Base-by-base conservation (phyloP, 2,888 invertebrate genomes). In the Harpalus rufipes region DNA sequence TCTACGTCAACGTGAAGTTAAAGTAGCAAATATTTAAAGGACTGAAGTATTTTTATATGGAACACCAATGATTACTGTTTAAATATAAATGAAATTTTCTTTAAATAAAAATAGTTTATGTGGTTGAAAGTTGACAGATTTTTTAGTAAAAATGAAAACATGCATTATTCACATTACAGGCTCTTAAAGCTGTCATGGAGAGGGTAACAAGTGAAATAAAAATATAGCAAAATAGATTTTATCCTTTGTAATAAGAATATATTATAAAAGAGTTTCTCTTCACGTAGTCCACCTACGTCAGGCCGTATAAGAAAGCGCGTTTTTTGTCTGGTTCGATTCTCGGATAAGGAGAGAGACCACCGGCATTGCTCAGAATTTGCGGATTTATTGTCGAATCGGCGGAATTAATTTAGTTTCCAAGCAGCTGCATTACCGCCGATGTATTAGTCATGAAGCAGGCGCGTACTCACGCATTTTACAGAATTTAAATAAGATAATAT, bases 291-390 rank as follows among this genome's bases (percentile, higher is more conserved):
- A 72, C 82, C 82, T 65, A 82, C 82, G 72, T 72, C 12, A 32
- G 18, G 51, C 25, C 25, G 14, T 74, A 10, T 16, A n/a, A 18
- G 51, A 51, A 12, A 18, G 51, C 14, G 51, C 16, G 12, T 39
- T 68, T 82, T 82, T 68, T 72, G 21, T 25, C 25, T 58, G 56
- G 59, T 72, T 82, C 58, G 82, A 82, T 82, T 25, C 65, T 72
- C 72, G 82, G 72, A 82, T 82, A 82, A 82, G 82, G 82, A 82
- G 32, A 32, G 56, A 65, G 82, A 82, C 82, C 82, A 82, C 82
- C 82, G 63, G 82, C 72, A 56, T 51, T 72, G 68, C 56, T 82
- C 82, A 59, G 82, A 82, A 82, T 58, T 82, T 82, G 72, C 82
- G 56, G 82, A 82, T 82, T 82, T 82, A 82, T 82, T 72, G 82